phyloP scores from a whole-genome alignment of 64 coral and sea anemone species.

The Montipora efflorescens region DNA sequence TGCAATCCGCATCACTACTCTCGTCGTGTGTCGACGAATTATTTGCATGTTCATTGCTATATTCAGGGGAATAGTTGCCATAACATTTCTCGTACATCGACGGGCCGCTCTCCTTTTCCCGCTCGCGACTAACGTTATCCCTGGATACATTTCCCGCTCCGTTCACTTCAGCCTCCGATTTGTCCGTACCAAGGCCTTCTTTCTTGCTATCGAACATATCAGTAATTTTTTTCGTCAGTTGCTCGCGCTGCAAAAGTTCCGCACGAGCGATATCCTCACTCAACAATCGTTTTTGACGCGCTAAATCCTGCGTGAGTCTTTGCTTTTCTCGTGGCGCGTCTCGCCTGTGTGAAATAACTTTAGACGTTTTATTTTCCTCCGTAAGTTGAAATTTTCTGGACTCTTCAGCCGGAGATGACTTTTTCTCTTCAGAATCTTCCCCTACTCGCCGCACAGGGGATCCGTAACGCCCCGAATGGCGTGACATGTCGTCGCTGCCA shows the following conservation, averaged over 20 bases:
- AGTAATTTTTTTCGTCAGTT: slow-evolving; percentile 66
- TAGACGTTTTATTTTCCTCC: slow-evolving; percentile 54
- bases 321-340: slow-evolving; percentile 92
- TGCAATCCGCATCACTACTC: slow-evolving; percentile 19
- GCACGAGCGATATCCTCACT: slow-evolving; percentile 93
- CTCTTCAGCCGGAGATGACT: slow-evolving; percentile 2
- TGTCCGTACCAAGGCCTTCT: slow-evolving; percentile 44
- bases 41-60: background rate
- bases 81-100: slow-evolving; percentile 96
- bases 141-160: slow-evolving; percentile 28
- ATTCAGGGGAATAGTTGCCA: slow-evolving; percentile 65
- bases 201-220: slow-evolving; percentile 63
- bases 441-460: slow-evolving; percentile 47
- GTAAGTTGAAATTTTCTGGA: slow-evolving; percentile 27
- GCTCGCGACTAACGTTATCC: slow-evolving; percentile 45
- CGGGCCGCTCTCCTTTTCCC: slow-evolving; percentile 33
- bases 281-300: slow-evolving; percentile 85
- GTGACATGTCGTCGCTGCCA: slow-evolving; percentile 61
- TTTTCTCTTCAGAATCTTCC: slow-evolving; percentile 42
- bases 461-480: slow-evolving; percentile 51
- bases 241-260: slow-evolving; percentile 78
- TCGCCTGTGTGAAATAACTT: slow-evolving; percentile 74
- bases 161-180: slow-evolving; percentile 2
- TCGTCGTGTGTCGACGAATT: background rate
- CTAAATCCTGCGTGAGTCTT: slow-evolving; percentile 92